Evolutionary conservation across 2,888 invertebrate genomes (phyloP), one percentile per base, ranked within the genome.

Genomic region (Lasioglossum pauxillum): DNA sequence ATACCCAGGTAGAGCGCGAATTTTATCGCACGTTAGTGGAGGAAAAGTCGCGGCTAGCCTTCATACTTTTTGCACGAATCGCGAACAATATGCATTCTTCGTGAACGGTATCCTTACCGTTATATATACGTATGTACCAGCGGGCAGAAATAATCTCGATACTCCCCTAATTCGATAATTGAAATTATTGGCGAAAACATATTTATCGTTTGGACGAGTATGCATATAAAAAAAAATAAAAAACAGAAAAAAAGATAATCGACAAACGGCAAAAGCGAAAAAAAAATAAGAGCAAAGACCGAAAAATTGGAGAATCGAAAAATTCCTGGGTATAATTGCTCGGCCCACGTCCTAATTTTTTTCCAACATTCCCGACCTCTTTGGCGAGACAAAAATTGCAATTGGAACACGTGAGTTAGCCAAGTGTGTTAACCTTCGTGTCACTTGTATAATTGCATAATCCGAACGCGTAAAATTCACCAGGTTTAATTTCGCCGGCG

Each of bases 11-110:
- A 82, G 76, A 72, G 38, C 16, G 73, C 57, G 74, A 76, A 89
- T 81, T 79, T 80, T 83, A 60, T 79, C 79, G 85, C 71, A 41
- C 75, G 53, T 75, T 57, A 67, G 69, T 16, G 75, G 67, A 74
- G 84, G 85, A 90, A 90, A 90, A 90, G 87, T 90, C 31, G 38
- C 53, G n/a, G 73, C 73, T 86, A 91, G 85, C 90, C 90, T 90
- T 90, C 90, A 69, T 46, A 83, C 84, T 91, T 90, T 91, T 91
- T 91, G n/a, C 41, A 19, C 38, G 31, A 35, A 72, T 67, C 75
- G 74, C 27, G 31, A 72, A 80, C 35, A 72, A 60, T 69, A 76
- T 38, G 16, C 53, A 84, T 84, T 76, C 64, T 67, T 49, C 31
- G 27, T 49, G 27, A 35, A 71, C 14, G 16, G 38, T 16, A 35